Conservation (phyloP, 1,140 invertebrate genomes). For the Theocolax elegans region DNA sequence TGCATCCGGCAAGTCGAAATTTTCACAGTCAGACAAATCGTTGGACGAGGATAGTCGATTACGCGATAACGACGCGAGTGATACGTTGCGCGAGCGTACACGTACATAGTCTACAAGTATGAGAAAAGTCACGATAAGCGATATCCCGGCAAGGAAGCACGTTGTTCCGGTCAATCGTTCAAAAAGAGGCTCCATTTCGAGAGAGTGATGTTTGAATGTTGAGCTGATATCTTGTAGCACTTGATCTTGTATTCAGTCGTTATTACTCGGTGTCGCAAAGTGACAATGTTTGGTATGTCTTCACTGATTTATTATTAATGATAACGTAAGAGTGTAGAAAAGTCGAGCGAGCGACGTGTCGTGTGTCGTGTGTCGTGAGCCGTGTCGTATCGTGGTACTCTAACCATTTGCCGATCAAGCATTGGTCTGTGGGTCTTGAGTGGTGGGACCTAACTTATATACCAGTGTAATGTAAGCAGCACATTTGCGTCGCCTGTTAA, state of each 20-base stretch:
- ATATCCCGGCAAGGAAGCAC: conserved; percentile 48
- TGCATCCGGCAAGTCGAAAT: conserved; percentile 52
- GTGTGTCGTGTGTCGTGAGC: too few relatives aligned
- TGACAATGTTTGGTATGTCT: neutral
- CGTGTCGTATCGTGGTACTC: too few relatives aligned
- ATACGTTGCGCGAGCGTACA: neutral
- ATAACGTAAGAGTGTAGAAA: neutral
- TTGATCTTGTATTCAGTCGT: conserved; percentile 54
- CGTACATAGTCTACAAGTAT: conserved; percentile 50
- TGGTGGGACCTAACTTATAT: neutral
- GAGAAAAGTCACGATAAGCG: conserved; percentile 49
- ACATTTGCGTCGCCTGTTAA: conserved; percentile 59
- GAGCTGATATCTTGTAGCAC: too few relatives aligned
- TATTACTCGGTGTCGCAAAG: neutral
- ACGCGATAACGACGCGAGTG: too few relatives aligned
- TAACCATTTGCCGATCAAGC: neutral
- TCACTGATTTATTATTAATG: neutral
- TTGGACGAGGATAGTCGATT: neutral
- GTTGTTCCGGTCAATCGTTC: conserved; percentile 56
- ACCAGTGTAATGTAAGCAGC: conserved; percentile 43
- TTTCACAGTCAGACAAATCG: conserved; percentile 35
- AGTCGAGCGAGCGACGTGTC: neutral
- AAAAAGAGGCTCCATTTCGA: conserved; percentile 56
- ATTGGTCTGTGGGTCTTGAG: neutral
- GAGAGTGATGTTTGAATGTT: conserved; percentile 59